Conservation (phyloP, 2,888 invertebrate species). For the Erpobdella octoculata region DNA sequence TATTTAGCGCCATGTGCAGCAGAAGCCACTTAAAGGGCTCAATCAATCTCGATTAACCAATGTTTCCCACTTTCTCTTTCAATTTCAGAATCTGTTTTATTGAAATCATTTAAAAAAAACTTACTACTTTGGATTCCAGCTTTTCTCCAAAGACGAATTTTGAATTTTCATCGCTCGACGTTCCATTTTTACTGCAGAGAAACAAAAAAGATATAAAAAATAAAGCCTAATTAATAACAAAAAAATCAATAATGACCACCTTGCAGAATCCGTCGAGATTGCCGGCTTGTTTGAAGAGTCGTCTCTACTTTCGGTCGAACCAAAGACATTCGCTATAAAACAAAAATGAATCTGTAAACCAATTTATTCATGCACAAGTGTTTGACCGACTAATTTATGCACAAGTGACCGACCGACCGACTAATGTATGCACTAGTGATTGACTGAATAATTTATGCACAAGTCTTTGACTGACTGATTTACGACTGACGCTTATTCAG, state of each 20-base stretch:
- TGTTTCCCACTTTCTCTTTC: too few species aligned
- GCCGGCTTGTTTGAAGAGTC: too few species aligned
- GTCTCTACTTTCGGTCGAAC: too few species aligned
- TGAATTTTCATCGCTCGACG: neutral
- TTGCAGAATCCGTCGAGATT: too few species aligned
- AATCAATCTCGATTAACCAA: too few species aligned
- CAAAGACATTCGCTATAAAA: neutral
- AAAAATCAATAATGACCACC: neutral
- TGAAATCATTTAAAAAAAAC: neutral
- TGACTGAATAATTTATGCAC: too few species aligned
- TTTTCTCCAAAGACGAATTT: conserved; percentile 6
- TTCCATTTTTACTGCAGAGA: neutral
- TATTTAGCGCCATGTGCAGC: too few species aligned
- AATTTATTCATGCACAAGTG: neutral
- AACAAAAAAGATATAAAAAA: neutral
- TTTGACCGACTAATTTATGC: neutral
- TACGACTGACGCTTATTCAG: too few species aligned
- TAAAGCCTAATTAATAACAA: neutral
- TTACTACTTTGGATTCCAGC: neutral
- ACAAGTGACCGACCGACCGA: neutral
- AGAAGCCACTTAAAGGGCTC: too few species aligned
- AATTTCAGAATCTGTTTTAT: neutral
- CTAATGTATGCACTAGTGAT: too few species aligned
- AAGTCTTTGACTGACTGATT: too few species aligned
- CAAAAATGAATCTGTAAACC: neutral